Conservation (phyloP, 2,797 vertebrate genomes). For the Dermochelys coriacea region DNA sequence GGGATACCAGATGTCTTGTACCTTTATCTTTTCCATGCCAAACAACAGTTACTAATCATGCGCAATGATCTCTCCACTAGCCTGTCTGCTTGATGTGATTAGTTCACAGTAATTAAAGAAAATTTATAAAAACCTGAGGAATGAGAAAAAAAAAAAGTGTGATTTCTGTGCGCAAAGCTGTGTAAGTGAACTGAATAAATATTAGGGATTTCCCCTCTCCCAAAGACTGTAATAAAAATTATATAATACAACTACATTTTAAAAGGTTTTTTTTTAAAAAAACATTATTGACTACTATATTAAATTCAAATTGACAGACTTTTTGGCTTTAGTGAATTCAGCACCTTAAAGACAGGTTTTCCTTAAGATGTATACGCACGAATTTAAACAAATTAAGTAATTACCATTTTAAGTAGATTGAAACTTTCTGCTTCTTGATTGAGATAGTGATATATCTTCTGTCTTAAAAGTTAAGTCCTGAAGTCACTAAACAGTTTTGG, state of each 20-base stretch:
- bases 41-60: neutral
- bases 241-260: neutral
- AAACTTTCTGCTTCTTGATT: neutral
- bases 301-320: constrained; percentile 8
- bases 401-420: neutral
- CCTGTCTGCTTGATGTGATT: neutral
- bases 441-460: neutral
- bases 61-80: neutral
- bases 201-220: neutral
- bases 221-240: neutral
- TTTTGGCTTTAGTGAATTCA: constrained; percentile 51
- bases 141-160: neutral
- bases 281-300: neutral
- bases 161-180: neutral
- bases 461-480: neutral
- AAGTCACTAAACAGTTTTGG: neutral
- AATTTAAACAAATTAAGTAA: neutral
- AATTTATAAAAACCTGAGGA: neutral
- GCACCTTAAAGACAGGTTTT: constrained; percentile 29
- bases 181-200: constrained; percentile 33
- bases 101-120: neutral
- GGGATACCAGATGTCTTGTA: neutral
- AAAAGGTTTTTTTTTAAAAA: neutral
- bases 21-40: neutral
- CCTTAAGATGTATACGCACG: neutral